phyloP scores from a whole-genome alignment of 2,113 vertebrate genomes.

The Tragelaphus strepsiceros region DNA sequence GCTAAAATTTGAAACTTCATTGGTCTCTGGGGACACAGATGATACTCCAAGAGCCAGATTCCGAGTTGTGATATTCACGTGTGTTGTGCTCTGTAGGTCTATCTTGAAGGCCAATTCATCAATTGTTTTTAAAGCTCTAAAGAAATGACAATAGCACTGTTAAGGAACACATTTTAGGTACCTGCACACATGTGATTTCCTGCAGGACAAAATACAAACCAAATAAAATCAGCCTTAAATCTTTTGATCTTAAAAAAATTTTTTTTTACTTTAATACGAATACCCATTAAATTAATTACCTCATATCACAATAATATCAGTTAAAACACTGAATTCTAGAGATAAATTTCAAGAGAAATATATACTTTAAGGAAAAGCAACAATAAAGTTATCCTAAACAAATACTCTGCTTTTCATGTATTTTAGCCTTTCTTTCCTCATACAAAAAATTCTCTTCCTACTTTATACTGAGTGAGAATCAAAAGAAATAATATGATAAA shows the following conservation, averaged over 20 bases:
- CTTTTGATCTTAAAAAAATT: not conserved
- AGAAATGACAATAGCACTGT: slow-evolving; percentile 47
- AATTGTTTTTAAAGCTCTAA: slow-evolving; percentile 92
- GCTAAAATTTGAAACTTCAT: slow-evolving; percentile 88
- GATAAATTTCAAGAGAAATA: not conserved
- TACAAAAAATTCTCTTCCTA: not conserved
- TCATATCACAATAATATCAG: not conserved
- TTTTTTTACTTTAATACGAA: not conserved
- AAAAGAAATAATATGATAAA: not conserved
- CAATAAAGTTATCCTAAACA: not conserved
- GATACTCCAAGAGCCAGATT: slow-evolving; percentile 90
- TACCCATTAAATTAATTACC: not conserved
- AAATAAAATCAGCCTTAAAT: not conserved
- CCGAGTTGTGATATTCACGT: slow-evolving; percentile 87
- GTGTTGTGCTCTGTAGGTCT: slow-evolving; percentile 84
- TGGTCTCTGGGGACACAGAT: slow-evolving; percentile 81
- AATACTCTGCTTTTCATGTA: not conserved
- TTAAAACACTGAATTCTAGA: not conserved
- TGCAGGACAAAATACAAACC: not conserved
- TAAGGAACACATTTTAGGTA: not conserved
- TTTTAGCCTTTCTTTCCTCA: not conserved
- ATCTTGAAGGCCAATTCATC: slow-evolving; percentile 93
- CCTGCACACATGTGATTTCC: not conserved
- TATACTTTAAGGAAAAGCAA: not conserved
- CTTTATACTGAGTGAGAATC: not conserved